Conservation (phyloP, 2,113 vertebrate genomes). For the Atherinomorus stipes region DNA sequence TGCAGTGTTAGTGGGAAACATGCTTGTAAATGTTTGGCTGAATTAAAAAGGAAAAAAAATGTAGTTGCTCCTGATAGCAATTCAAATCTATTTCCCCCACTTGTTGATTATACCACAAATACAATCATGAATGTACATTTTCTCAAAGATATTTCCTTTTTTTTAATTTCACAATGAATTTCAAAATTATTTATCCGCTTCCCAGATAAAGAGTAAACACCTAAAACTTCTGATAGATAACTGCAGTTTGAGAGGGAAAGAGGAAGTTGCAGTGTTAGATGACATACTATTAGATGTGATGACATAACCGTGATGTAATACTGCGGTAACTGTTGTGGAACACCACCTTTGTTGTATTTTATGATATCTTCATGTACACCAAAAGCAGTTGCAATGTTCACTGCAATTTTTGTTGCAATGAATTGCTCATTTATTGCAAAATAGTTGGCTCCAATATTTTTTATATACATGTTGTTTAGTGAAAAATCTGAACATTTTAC, state of each 20-base stretch:
- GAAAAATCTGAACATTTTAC: neutral
- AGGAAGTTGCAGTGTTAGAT: neutral
- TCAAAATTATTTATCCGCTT: no score
- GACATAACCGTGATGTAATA: no score
- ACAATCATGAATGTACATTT: no score
- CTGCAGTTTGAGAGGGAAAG: neutral
- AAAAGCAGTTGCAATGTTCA: neutral
- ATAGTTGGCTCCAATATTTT: neutral
- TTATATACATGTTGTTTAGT: neutral
- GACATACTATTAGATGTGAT: neutral
- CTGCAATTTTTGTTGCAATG: neutral
- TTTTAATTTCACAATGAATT: neutral
- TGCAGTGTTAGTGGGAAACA: constrained; percentile 31
- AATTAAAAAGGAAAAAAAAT: no score
- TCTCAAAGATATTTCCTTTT: neutral
- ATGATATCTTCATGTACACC: no score
- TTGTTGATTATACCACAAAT: no score
- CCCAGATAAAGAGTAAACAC: neutral
- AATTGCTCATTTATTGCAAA: neutral
- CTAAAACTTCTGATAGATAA: neutral
- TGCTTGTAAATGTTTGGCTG: constrained; percentile 1
- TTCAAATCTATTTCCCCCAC: no score
- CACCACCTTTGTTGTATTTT: neutral
- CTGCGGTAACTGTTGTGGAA: neutral
- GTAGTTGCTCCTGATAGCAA: no score